A percentile compares a stretch with the other conserved stretches of the same genome.
phyloP scores from a whole-genome alignment of 37 sponge, comb jelly and placozoan species.

The Aphrocallistes beatrix region DNA sequence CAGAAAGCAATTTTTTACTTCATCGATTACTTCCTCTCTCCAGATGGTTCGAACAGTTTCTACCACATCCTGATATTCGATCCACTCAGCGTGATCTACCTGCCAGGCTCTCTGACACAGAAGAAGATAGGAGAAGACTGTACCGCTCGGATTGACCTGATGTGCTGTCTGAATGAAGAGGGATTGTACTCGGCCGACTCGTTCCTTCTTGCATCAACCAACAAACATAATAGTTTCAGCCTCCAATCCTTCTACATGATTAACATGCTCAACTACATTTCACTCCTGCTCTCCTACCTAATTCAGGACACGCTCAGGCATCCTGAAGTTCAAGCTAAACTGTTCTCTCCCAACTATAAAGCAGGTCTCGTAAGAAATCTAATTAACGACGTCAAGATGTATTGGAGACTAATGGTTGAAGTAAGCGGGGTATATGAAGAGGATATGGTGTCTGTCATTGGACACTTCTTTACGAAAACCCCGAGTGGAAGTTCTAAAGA shows the following conservation, averaged over 20 bases:
- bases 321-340: neutral
- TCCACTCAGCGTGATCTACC: neutral
- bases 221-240: neutral
- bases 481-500: neutral
- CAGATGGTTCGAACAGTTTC: neutral
- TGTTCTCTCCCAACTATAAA: neutral
- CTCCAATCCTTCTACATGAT: neutral
- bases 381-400: neutral
- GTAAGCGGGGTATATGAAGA: neutral
- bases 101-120: neutral
- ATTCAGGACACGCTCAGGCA: neutral
- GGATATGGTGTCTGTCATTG: neutral
- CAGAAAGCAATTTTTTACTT: neutral
- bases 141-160: neutral
- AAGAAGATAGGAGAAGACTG: neutral
- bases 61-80: neutral
- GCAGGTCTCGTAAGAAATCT: neutral
- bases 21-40: neutral
- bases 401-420: neutral
- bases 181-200: neutral
- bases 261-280: neutral
- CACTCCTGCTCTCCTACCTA: neutral
- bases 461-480: neutral
- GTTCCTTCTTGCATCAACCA: neutral
- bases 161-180: neutral